These are phyloP conservation scores for Tetrapedia diversipes DNA, from an alignment of 2,888 invertebrate species.

Conservation along the genomic window DNA sequence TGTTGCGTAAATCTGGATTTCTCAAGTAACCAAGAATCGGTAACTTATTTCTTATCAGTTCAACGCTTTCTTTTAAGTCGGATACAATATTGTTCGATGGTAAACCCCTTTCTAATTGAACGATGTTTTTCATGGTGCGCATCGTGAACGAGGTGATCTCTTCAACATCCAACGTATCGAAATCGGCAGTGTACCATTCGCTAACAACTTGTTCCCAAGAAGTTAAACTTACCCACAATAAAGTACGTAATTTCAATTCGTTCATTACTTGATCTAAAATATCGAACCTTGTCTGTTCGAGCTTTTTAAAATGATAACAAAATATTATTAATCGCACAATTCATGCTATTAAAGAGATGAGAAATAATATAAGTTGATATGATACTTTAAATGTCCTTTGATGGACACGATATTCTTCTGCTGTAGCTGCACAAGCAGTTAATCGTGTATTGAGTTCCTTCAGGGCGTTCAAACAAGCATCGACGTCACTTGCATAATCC, in stretches of 20 bases:
- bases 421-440: constrained; percentile 86
- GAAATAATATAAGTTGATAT: background rate
- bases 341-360: background rate
- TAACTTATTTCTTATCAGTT: constrained; percentile 90
- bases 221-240: constrained; percentile 91
- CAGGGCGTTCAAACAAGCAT: constrained; percentile 87
- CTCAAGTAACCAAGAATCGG: constrained; percentile 92
- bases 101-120: constrained; percentile 92
- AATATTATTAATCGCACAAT: background rate
- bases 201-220: constrained; percentile 88
- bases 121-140: constrained; percentile 89
- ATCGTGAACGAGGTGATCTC: constrained; percentile 87
- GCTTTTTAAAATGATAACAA: constrained; percentile 81
- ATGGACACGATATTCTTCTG: constrained; percentile 90
- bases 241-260: constrained; percentile 90
- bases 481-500: constrained; percentile 88
- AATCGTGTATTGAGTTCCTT: constrained; percentile 87
- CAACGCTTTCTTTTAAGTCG: constrained; percentile 89
- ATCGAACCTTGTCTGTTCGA: constrained; percentile 93
- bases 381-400: constrained; percentile 93
- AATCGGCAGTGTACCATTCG: constrained; percentile 87
- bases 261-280: constrained; percentile 91
- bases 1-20: constrained; percentile 90
- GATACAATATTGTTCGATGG: constrained; percentile 92
- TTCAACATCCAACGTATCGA: constrained; percentile 88